Evolutionary conservation across 2,888 invertebrate species (phyloP).

Genomic region (Pollenia griseotomentosa): DNA sequence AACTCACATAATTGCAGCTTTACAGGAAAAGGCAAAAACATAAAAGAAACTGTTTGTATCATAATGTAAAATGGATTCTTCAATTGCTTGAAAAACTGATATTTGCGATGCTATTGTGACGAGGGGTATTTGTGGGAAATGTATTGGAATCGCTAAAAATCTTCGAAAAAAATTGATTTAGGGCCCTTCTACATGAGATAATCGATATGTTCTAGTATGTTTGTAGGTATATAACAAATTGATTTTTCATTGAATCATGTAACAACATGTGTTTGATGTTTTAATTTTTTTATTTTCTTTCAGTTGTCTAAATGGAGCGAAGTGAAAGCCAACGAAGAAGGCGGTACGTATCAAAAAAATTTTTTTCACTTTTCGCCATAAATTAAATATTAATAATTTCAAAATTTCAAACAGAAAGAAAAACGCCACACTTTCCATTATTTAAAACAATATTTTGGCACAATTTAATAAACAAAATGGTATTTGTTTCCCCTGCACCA

Average conservation of each 20-base stretch:
- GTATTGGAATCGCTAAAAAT: too few relatives aligned
- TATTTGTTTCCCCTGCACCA: neutral
- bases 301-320: conserved; percentile 92
- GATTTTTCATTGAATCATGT: conserved; percentile 22
- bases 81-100: too few relatives aligned
- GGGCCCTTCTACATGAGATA: too few relatives aligned
- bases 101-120: too few relatives aligned
- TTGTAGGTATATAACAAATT: neutral
- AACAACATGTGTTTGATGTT: conserved; percentile 20
- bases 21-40: too few relatives aligned
- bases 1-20: too few relatives aligned
- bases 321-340: conserved; percentile 81
- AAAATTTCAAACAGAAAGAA: conserved; percentile 8
- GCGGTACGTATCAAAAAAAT: conserved; percentile 77
- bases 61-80: too few relatives aligned
- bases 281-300: conserved; percentile 84
- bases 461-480: conserved; percentile 64
- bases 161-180: too few relatives aligned
- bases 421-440: conserved; percentile 18
- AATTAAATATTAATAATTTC: conserved; percentile 47
- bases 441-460: conserved; percentile 48
- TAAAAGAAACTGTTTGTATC: too few relatives aligned
- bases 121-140: too few relatives aligned
- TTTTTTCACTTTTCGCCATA: conserved; percentile 51
- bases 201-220: too few relatives aligned